phyloP scores from a whole-genome alignment of 1,140 invertebrate species.

The Metopolophium dirhodum region DNA sequence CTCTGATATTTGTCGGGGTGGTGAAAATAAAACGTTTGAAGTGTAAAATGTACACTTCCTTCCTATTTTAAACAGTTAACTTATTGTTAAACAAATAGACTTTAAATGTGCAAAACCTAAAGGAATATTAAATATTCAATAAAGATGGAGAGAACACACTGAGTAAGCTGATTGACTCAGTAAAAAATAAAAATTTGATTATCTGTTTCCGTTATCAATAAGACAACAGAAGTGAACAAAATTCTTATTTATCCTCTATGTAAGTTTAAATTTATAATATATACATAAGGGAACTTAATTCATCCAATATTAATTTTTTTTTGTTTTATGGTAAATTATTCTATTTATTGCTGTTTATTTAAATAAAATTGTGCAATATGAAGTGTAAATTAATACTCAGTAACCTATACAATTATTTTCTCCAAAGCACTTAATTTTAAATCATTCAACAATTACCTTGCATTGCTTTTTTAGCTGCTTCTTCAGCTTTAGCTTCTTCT shows the following conservation, averaged over 20 bases:
- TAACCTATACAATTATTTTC: background rate
- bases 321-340: background rate
- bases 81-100: too few relatives aligned
- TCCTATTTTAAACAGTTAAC: too few relatives aligned
- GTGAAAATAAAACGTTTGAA: too few relatives aligned
- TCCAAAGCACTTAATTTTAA: background rate
- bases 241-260: background rate
- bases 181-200: background rate
- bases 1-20: too few relatives aligned
- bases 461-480: constrained; percentile 60
- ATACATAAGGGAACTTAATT: background rate
- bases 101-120: too few relatives aligned
- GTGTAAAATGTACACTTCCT: too few relatives aligned
- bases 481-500: constrained; percentile 74
- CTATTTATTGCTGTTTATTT: background rate
- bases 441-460: constrained; percentile 18
- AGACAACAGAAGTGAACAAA: background rate
- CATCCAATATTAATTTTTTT: background rate
- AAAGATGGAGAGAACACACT: background rate
- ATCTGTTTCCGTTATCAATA: background rate
- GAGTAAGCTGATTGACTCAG: background rate
- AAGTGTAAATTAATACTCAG: background rate
- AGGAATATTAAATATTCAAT: too few relatives aligned
- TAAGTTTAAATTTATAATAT: background rate
- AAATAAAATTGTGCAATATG: background rate